These are phyloP conservation scores for Neodiprion pinetum DNA, from an alignment of 1,140 invertebrate genomes.

Conservation along the genomic window DNA sequence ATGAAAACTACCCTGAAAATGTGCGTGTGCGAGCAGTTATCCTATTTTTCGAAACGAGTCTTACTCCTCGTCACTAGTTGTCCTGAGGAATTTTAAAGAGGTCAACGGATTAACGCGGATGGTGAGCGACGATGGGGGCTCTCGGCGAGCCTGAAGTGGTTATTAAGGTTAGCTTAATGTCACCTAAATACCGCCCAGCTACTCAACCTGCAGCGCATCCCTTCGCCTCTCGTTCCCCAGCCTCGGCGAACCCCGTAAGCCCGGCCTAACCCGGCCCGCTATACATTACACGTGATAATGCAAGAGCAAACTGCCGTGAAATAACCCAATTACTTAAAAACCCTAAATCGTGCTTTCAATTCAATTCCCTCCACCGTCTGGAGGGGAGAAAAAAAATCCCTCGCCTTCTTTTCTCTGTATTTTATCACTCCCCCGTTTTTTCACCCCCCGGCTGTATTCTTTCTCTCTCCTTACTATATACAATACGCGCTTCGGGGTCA, in stretches of 20 bases:
- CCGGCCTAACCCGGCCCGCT: no score
- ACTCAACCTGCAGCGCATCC: constrained; percentile 1
- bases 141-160: background rate
- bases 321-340: constrained; percentile 20
- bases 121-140: background rate
- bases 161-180: constrained; percentile 21
- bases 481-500: background rate
- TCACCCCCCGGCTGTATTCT: background rate
- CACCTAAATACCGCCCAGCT: constrained; percentile 14
- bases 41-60: no score
- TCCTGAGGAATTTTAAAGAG: background rate
- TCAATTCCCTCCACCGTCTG: background rate
- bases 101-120: background rate
- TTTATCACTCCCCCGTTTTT: background rate
- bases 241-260: background rate
- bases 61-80: no score
- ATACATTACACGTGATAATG: constrained; percentile 14
- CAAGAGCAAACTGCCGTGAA: constrained; percentile 17
- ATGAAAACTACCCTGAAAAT: no score
- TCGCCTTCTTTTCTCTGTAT: background rate
- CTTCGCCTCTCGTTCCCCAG: background rate
- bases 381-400: background rate
- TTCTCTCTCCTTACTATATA: background rate
- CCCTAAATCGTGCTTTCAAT: background rate
- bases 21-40: no score